Percentiles rank a stretch among this genome's conserved stretches.
Evolutionary conservation across 2,888 invertebrate species (phyloP).

Genomic region (Atethmia centrago): DNA sequence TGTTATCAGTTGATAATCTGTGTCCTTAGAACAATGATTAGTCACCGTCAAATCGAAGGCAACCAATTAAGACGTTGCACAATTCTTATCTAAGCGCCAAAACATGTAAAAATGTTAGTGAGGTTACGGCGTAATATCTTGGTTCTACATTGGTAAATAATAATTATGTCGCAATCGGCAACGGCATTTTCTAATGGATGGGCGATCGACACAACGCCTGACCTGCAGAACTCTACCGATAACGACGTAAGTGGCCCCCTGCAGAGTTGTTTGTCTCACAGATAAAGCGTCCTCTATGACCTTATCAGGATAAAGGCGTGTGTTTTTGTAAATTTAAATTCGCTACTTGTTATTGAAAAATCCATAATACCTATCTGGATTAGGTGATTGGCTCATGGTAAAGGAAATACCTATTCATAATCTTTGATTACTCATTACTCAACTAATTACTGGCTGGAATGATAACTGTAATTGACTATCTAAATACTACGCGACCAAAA

Average conservation of each 20-base stretch:
- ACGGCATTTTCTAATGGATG: constrained; percentile 84
- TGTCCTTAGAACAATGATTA: constrained; percentile 30
- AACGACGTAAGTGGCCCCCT: constrained; percentile 89
- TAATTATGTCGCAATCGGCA: constrained; percentile 78
- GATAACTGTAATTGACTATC: constrained; percentile 27
- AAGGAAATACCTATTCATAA: constrained; percentile 27
- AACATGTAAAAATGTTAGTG: constrained; percentile 61
- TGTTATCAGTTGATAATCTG: constrained; percentile 48
- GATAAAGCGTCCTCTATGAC: constrained; percentile 81
- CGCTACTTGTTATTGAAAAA: background rate
- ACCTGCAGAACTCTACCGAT: constrained; percentile 83
- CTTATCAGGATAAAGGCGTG: constrained; percentile 65
- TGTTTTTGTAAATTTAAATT: constrained; percentile 68
- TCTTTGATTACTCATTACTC: constrained; percentile 30
- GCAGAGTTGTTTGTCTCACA: constrained; percentile 84
- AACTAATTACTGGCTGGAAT: constrained; percentile 31
- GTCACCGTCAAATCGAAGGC: constrained; percentile 17
- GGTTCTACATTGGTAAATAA: constrained; percentile 56
- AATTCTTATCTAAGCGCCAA: constrained; percentile 55
- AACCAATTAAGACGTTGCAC: constrained; percentile 36
- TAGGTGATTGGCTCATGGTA: no score
- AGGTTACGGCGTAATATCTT: constrained; percentile 64
- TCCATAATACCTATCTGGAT: no score
- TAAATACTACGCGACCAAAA: no score
- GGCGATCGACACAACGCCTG: constrained; percentile 87